These are phyloP conservation scores for Chaetorhynchus papuensis DNA, from an alignment of 2,113 vertebrate genomes.

Conservation along the genomic window DNA sequence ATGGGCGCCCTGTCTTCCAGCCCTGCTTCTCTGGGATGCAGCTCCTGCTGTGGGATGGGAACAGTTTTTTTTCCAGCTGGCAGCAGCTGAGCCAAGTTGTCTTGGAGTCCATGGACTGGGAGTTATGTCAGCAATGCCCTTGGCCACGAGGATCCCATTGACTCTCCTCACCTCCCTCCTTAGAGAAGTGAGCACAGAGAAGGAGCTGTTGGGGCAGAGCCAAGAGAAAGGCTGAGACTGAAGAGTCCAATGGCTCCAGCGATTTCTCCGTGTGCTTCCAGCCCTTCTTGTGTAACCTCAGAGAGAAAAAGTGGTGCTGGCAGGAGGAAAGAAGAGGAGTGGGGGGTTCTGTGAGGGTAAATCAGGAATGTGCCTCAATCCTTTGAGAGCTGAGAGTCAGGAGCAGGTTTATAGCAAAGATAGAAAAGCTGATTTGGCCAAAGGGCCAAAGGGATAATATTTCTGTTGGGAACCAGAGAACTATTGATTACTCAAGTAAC, in stretches of 20 bases:
- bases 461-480: neutral
- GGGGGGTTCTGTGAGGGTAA: neutral
- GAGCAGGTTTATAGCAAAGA: neutral
- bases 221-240: neutral
- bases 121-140: neutral
- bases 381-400: neutral
- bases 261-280: neutral
- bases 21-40: neutral
- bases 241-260: neutral
- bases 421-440: neutral
- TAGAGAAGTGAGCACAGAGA: neutral
- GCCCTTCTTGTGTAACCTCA: neutral
- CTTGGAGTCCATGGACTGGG: neutral
- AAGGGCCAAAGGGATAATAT: neutral
- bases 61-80: neutral
- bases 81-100: neutral
- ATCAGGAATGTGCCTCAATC: neutral
- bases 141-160: neutral
- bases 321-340: neutral
- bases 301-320: neutral
- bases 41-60: neutral
- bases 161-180: neutral
- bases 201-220: neutral
- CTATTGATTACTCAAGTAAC: conserved; percentile 22
- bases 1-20: neutral